Evolutionary conservation across 2,797 vertebrate species (phyloP).

Genomic region (Labroides dimidiatus): DNA sequence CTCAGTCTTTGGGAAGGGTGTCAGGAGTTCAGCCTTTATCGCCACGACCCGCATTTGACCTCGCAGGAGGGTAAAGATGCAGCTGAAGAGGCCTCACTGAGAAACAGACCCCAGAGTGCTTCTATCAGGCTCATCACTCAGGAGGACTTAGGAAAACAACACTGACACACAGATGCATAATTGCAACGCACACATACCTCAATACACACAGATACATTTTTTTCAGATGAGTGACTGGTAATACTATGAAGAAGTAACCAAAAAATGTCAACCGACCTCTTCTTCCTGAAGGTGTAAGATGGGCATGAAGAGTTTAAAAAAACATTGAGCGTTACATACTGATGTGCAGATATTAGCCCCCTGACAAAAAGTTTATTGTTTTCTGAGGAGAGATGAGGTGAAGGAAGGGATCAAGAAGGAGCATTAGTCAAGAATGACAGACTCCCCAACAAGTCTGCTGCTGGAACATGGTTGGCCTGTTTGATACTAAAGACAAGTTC

Average conservation of each 20-base stretch:
- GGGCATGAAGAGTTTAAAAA: slow-evolving; percentile 57
- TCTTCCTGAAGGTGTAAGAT: slow-evolving; percentile 17
- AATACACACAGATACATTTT: neutral
- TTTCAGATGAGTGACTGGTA: slow-evolving; percentile 32
- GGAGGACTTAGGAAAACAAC: slow-evolving; percentile 52
- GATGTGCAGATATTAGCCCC: slow-evolving; percentile 15
- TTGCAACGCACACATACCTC: slow-evolving; percentile 4
- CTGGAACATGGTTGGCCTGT: slow-evolving; percentile 33
- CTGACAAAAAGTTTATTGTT: slow-evolving; percentile 50
- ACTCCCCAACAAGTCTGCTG: slow-evolving; percentile 27
- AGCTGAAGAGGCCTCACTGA: slow-evolving; percentile 62
- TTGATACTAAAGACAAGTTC: slow-evolving; percentile 43
- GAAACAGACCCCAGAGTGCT: slow-evolving; percentile 50
- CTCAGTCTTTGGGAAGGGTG: slow-evolving; percentile 73
- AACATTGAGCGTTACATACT: slow-evolving; percentile 35
- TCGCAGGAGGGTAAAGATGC: slow-evolving; percentile 63
- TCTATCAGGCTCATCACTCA: slow-evolving; percentile 60
- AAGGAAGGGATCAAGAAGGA: slow-evolving; percentile 24
- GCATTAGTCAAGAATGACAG: slow-evolving; percentile 12
- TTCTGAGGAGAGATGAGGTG: slow-evolving; percentile 29
- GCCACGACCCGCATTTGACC: slow-evolving; percentile 74
- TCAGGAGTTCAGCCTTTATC: slow-evolving; percentile 81
- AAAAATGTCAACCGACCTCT: slow-evolving; percentile 32
- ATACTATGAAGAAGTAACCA: slow-evolving; percentile 27
- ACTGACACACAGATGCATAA: slow-evolving; percentile 7